Evolutionary conservation across 53 echinoderm and acorn worm species (phyloP), one percentile per base, ranked within the genome.

Genomic region (Antedon mediterranea): DNA sequence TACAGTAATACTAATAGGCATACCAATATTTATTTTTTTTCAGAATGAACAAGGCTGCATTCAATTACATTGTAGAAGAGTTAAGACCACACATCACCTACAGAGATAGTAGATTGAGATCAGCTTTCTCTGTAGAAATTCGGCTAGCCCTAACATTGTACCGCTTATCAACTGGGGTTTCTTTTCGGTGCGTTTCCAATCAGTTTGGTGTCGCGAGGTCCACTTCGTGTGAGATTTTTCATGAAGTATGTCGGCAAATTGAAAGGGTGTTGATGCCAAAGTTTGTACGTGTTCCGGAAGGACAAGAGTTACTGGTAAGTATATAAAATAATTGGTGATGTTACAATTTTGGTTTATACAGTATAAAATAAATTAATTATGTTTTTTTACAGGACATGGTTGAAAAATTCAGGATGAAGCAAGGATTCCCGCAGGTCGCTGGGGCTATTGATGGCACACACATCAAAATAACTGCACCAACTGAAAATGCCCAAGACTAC

Each of bases 181-280:
- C 34, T 28, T 76, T 76, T 76, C n/a, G 76, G 2, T 37, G 28
- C 29, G 28, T 76, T 7, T 32, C 33, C 18, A 76, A 34, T 37
- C 76, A 37, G 33, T 76, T 76, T 76, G 76, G 76, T 76, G 76
- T 76, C 13, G 76, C 33, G 5, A 32, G 76, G 76, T 76, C 76
- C 0, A 76, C 76, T 33, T 33, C 76, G 4, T 76, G 76, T 33
- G 43, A 76, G 29, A 76, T 76, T 11, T 37, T 43, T 29, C 76
- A 76, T 33, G 76, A 76, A 78, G 44, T 78, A 57, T 57, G 57
- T 23, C 9, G 57, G 23, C 15, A 57, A 23, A 23, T 57, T 11
- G 57, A 57, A 57, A 6, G 57, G 23, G 23, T 57, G 9, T 18
- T 57, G 23, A 57, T 57, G 57, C 14, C 57, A 6, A 57, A 57